These are phyloP conservation scores for Apantesis nais DNA, from an alignment of 2,888 invertebrate species.

Conservation along the genomic window DNA sequence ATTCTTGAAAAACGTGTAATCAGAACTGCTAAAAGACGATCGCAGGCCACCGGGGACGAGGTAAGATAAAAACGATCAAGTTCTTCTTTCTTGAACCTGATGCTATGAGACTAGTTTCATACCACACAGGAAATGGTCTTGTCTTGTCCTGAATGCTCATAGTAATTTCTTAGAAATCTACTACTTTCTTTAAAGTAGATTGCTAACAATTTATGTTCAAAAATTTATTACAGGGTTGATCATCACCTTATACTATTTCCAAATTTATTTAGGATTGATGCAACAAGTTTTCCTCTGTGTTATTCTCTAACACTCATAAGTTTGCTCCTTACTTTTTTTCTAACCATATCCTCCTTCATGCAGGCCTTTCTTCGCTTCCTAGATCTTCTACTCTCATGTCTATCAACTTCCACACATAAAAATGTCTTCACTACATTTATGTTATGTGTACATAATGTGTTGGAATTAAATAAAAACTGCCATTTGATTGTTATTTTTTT, in stretches of 20 bases:
- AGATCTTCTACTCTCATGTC: too few relatives aligned
- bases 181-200: not conserved
- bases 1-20: constrained; percentile 91
- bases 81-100: not conserved
- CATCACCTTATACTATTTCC: not conserved
- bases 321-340: not conserved
- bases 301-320: not conserved
- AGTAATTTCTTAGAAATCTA: not conserved
- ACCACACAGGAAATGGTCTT: not conserved
- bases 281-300: not conserved
- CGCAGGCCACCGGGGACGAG: constrained; percentile 54
- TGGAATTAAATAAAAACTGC: too few relatives aligned
- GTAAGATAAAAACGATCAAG: constrained; percentile 22
- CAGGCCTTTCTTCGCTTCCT: too few relatives aligned
- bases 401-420: too few relatives aligned
- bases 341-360: not conserved
- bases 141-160: not conserved
- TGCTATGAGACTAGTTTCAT: not conserved
- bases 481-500: too few relatives aligned
- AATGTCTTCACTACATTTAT: too few relatives aligned
- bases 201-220: not conserved
- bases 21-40: constrained; percentile 90
- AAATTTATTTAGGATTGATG: not conserved
- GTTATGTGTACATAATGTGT: too few relatives aligned
- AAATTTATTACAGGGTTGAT: not conserved